Conservation (phyloP, 2,797 vertebrate species). For the Thaleichthys pacificus region DNA sequence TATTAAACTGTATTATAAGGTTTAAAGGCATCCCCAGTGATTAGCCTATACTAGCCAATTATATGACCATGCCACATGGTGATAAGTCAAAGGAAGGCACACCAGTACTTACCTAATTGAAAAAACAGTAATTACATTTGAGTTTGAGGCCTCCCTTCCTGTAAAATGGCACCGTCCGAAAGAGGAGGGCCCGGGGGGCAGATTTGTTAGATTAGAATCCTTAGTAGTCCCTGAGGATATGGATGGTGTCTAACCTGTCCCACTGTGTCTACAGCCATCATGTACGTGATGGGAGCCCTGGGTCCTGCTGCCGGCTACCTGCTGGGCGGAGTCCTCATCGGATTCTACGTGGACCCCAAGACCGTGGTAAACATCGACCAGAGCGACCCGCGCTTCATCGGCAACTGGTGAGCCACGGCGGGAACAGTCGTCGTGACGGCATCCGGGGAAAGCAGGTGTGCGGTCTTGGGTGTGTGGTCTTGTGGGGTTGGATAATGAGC, state of each 20-base stretch:
- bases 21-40: background rate
- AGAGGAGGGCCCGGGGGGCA: background rate
- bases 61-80: background rate
- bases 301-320: slow-evolving; percentile 96
- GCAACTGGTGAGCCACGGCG: slow-evolving; percentile 85
- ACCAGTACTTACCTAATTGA: background rate
- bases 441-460: background rate
- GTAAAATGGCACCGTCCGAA: background rate
- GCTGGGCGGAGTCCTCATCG: slow-evolving; percentile 94
- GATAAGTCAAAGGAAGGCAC: too few relatives aligned
- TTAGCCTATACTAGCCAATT: background rate
- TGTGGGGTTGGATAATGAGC: background rate
- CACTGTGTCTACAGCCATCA: slow-evolving; percentile 80
- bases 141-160: background rate
- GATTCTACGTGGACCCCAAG: slow-evolving; percentile 94
- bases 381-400: slow-evolving; percentile 94
- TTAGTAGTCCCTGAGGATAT: background rate
- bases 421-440: background rate
- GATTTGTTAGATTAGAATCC: background rate
- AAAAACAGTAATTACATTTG: background rate
- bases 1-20: background rate
- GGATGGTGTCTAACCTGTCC: background rate
- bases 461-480: background rate
- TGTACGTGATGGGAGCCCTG: slow-evolving; percentile 98
- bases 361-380: slow-evolving; percentile 88